Percentiles rank a stretch among this genome's conserved stretches.
Evolutionary conservation across 2,113 vertebrate genomes (phyloP).

Genomic region (Phylloscopus whistleri): DNA sequence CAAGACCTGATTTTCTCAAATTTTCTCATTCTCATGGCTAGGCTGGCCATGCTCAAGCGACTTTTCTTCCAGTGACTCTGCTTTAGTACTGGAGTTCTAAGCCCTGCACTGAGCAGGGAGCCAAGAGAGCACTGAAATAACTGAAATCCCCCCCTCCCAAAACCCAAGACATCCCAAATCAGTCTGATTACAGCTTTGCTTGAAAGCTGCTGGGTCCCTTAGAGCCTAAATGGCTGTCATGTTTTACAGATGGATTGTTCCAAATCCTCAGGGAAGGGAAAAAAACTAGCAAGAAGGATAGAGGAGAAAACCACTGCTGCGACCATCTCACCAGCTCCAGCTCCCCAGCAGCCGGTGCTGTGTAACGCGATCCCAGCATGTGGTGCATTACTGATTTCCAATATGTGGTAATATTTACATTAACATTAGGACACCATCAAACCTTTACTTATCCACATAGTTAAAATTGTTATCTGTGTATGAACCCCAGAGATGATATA

Average conservation of each 20-base stretch:
- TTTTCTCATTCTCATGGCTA: not conserved
- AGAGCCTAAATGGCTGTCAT: not conserved
- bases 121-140: not conserved
- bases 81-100: not conserved
- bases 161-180: not conserved
- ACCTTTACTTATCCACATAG: constrained; percentile 72
- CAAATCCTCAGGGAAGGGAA: not conserved
- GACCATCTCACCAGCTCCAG: not conserved
- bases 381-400: constrained; percentile 19
- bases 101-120: not conserved
- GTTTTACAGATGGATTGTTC: not conserved
- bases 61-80: not conserved
- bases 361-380: not conserved
- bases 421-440: constrained; percentile 60
- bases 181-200: not conserved
- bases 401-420: constrained; percentile 65
- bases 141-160: not conserved
- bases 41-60: not conserved
- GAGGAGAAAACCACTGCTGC: not conserved
- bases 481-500: constrained; percentile 78
- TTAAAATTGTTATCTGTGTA: constrained; percentile 80
- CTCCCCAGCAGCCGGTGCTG: not conserved
- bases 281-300: not conserved
- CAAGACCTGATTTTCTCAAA: not conserved
- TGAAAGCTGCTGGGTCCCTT: not conserved